phyloP scores from a whole-genome alignment of 2,888 invertebrate genomes.

The Sepioteuthis lessoniana region DNA sequence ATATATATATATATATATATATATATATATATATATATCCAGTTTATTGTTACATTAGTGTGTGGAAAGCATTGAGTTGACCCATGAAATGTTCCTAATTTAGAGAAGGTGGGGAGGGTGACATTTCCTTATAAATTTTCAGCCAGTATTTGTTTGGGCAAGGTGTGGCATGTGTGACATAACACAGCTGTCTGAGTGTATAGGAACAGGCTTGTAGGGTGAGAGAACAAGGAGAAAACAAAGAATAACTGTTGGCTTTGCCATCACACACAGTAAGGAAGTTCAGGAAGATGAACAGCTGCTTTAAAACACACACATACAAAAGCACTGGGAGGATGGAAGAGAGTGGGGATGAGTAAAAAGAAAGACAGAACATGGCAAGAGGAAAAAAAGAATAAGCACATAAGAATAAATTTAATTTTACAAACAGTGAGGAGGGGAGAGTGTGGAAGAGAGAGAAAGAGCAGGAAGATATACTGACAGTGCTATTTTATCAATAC shows the following conservation, averaged over 20 bases:
- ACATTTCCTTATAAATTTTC: not conserved
- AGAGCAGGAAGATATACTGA: no score
- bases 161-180: constrained; percentile 16
- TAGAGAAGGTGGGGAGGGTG: no score
- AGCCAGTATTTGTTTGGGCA: not conserved
- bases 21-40: no score
- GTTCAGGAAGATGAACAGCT: not conserved
- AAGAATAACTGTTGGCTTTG: not conserved
- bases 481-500: no score
- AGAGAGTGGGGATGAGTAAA: not conserved
- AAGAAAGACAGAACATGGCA: no score
- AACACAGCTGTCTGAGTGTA: not conserved
- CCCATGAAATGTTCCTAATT: no score
- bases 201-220: not conserved
- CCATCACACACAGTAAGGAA: not conserved
- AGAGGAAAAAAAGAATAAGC: no score
- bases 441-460: no score
- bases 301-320: not conserved
- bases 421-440: no score
- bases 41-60: not conserved
- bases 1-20: no score
- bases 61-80: not conserved
- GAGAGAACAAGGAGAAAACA: no score
- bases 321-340: not conserved
- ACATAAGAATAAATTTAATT: no score